phyloP scores from a whole-genome alignment of 2,113 vertebrate genomes.

The Vidua chalybeata region DNA sequence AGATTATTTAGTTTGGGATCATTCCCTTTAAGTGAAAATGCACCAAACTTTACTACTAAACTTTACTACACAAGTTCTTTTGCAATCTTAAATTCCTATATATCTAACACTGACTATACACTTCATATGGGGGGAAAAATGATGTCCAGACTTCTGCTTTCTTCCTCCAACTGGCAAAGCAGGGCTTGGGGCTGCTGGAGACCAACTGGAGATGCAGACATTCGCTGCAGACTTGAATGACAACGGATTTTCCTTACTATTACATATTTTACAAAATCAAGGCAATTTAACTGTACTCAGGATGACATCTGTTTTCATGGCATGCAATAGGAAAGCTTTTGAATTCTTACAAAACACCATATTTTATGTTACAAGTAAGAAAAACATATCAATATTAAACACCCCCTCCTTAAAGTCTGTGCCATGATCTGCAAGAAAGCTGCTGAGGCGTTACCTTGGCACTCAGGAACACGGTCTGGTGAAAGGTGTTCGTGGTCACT shows the following conservation, averaged over 20 bases:
- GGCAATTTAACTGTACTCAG: background rate
- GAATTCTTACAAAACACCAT: background rate
- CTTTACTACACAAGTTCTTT: background rate
- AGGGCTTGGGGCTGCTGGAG: background rate
- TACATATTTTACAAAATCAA: background rate
- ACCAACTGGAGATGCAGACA: background rate
- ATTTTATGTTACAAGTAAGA: background rate
- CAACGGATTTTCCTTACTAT: background rate
- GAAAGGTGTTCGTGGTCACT: conserved; percentile 86
- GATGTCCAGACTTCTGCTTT: background rate
- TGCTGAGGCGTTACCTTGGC: conserved; percentile 75
- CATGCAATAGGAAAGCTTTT: background rate
- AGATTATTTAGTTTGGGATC: background rate
- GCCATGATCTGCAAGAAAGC: background rate
- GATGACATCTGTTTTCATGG: background rate
- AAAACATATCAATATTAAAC: background rate
- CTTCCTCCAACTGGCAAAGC: background rate
- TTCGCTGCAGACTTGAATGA: background rate
- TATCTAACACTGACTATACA: background rate
- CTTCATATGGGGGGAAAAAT: background rate
- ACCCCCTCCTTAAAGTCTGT: background rate
- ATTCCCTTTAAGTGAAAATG: background rate
- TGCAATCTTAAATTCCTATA: background rate
- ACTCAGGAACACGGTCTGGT: conserved; percentile 76
- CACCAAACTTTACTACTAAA: background rate